These are phyloP conservation scores for Drosophila kuntzei DNA, from an alignment of 2,888 invertebrate species.

Conservation along the genomic window DNA sequence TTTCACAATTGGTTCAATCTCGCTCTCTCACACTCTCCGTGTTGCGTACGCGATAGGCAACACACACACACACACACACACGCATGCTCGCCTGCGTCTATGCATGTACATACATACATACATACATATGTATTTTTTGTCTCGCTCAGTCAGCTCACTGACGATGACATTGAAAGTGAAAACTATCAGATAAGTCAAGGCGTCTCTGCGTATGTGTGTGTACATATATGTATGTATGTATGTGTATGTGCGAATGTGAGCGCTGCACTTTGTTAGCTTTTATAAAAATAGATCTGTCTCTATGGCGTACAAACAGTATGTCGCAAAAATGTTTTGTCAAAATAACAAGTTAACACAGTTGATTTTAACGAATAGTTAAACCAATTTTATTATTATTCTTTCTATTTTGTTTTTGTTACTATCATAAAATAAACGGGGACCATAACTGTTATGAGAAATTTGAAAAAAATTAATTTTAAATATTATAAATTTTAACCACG, in stretches of 20 bases:
- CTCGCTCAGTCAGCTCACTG: conserved; percentile 23
- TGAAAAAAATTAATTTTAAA: too few relatives aligned
- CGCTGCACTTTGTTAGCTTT: conserved; percentile 64
- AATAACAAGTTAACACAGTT: too few relatives aligned
- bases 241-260: conserved; percentile 44
- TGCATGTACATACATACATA: not conserved
- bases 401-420: too few relatives aligned
- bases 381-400: too few relatives aligned
- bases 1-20: not conserved
- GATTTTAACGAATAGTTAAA: too few relatives aligned
- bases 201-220: conserved; percentile 3
- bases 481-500: too few relatives aligned
- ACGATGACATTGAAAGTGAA: conserved; percentile 75
- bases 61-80: conserved; percentile 7
- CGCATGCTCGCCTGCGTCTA: not conserved
- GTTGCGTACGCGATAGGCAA: conserved; percentile 12
- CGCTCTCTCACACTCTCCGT: conserved; percentile 6
- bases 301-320: conserved; percentile 8
- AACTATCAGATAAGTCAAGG: conserved; percentile 74
- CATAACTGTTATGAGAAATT: too few relatives aligned
- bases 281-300: conserved; percentile 41
- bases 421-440: too few relatives aligned
- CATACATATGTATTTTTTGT: conserved; percentile 3
- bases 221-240: not conserved
- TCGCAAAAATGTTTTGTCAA: too few relatives aligned